phyloP scores from a whole-genome alignment of 2,888 invertebrate genomes.

The Digitonthophagus gazella region DNA sequence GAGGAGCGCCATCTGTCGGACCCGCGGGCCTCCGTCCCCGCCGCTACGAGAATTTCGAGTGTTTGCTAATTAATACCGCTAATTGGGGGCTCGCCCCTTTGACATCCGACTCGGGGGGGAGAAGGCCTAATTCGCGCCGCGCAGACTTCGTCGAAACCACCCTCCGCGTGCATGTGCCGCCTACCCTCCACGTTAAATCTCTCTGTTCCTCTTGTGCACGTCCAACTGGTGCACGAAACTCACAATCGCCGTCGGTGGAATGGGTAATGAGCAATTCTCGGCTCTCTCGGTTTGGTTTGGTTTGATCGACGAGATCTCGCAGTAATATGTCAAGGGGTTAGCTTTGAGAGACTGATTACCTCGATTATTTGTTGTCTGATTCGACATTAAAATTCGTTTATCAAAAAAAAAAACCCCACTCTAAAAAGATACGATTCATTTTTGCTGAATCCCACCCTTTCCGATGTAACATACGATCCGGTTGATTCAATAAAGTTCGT shows the following conservation, averaged over 20 bases:
- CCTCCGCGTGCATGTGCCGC: not conserved
- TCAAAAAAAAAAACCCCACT: too few species aligned
- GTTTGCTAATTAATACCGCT: slow-evolving; percentile 51
- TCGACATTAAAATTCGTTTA: too few species aligned
- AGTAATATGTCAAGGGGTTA: too few species aligned
- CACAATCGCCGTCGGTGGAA: not conserved
- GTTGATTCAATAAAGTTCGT: not conserved
- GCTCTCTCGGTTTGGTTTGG: too few species aligned
- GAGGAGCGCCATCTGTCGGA: slow-evolving; percentile 3
- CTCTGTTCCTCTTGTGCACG: not conserved
- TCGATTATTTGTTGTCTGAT: too few species aligned
- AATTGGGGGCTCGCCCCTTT: slow-evolving; percentile 49
- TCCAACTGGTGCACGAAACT: not conserved
- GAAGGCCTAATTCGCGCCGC: not conserved
- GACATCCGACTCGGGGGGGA: slow-evolving; percentile 27
- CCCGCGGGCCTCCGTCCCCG: slow-evolving; percentile 1
- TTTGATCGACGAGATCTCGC: not conserved
- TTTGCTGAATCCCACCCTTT: not conserved
- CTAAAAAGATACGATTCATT: too few species aligned
- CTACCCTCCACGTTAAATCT: not conserved
- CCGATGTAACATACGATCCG: not conserved
- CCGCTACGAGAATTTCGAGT: slow-evolving; percentile 44
- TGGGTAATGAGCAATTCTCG: not conserved
- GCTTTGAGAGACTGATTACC: too few species aligned
- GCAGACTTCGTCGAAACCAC: not conserved